A percentile compares a stretch with the other conserved stretches of the same genome.
phyloP scores from a whole-genome alignment of 2,797 vertebrate species.

The Cynopterus sphinx region DNA sequence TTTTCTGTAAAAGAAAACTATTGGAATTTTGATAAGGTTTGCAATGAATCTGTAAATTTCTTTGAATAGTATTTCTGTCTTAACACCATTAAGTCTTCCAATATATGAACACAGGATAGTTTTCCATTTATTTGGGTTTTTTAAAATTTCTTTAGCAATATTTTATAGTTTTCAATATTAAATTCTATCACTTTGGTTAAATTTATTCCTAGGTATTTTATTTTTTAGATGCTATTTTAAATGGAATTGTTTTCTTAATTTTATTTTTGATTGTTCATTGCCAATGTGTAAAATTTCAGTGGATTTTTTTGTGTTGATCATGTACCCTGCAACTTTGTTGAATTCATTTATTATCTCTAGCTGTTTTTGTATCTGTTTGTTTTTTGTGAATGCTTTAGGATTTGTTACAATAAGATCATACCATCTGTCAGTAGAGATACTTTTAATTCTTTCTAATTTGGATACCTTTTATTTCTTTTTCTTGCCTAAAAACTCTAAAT shows the following conservation, averaged over 20 bases:
- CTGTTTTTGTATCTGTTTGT: neutral
- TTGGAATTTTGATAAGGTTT: neutral
- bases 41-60: neutral
- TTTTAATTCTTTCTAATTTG: neutral
- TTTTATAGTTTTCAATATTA: neutral
- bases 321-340: neutral
- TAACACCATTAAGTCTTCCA: neutral
- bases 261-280: neutral
- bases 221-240: neutral
- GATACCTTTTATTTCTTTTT: neutral
- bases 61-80: neutral
- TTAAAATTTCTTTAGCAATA: neutral
- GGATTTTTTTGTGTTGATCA: neutral
- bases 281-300: neutral
- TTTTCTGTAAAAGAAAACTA: neutral
- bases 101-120: neutral
- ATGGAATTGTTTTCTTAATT: neutral
- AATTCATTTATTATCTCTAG: neutral
- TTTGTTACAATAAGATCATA: neutral
- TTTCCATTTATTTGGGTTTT: neutral
- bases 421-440: neutral
- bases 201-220: neutral
- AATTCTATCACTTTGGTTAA: neutral
- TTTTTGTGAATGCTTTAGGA: neutral
- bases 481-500: neutral